Evolutionary conservation across 2,113 vertebrate genomes (phyloP), one percentile per base, ranked within the genome.

Genomic region (Lynx canadensis): DNA sequence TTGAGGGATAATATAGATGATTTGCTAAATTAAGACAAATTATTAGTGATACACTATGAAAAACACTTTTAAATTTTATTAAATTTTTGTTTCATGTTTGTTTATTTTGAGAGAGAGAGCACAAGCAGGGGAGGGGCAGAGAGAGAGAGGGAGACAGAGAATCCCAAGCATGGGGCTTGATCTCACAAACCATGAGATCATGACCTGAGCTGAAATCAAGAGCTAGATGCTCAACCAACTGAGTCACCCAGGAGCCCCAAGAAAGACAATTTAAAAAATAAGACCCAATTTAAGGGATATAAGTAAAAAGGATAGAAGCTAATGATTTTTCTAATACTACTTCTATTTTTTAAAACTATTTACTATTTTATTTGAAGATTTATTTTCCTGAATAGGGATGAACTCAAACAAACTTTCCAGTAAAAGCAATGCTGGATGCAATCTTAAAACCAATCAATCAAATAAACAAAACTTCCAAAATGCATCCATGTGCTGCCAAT

Each of bases 11-110:
- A 91, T 33, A 91, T n/a, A 96, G 91, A 65, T 38, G 11, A 96
- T 65, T 88, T 93, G 14, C 41, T 85, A 95, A 97, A 83, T 91
- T 94, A 97, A 95, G 74, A 18, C 25, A 73, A 83, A 41, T 68
- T 87, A 93, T 71, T 87, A 94, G 4, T 76, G 29, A 73, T 11
- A 63, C 1, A 68, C 21, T 96, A 95, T 90, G 60, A 92, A 57
- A 57, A 7, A 60, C 57, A 60, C 2, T 7, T 60, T 25, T 9
- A 60, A 60, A 23, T 60, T 60, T 60, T 60, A 60, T 60, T 60
- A 60, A 60, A 60, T 1, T 23, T 60, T 60, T 57, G 9, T 60
- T 60, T 60, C 57, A 57, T 57, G 18, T 57, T 60, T 60, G 57
- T 23, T 60, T 60, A 60, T 60, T 60, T 60, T 60, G 57, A 60